Conservation (phyloP, 2,113 vertebrate genomes). For the Sakesphorus luctuosus region DNA sequence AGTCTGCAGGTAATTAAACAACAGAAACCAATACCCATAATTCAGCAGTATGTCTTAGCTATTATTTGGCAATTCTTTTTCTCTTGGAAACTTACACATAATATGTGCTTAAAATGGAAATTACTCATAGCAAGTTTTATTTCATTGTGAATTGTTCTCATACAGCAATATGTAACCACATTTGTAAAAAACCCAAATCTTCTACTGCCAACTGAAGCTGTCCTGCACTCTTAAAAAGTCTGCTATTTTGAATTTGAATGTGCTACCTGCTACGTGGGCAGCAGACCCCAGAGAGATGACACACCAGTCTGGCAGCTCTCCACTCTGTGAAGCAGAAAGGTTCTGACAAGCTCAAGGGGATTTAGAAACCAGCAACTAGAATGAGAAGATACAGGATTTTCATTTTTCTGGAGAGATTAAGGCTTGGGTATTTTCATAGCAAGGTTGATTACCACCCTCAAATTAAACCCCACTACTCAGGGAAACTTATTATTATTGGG, state of each 20-base stretch:
- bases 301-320: not conserved
- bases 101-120: slow-evolving; percentile 2
- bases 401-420: not conserved
- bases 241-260: slow-evolving; percentile 19
- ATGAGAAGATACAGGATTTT: not conserved
- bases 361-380: slow-evolving; percentile 1
- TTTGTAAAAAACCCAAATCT: not conserved
- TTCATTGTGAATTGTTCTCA: slow-evolving; percentile 24
- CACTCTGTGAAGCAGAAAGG: not conserved
- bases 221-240: not conserved
- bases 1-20: slow-evolving; percentile 32
- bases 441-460: not conserved
- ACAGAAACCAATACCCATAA: slow-evolving; percentile 5
- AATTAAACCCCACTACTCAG: not conserved
- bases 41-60: not conserved
- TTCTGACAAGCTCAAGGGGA: not conserved
- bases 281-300: not conserved
- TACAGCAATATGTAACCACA: not conserved
- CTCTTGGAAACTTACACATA: not conserved
- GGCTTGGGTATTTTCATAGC: not conserved
- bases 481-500: not conserved
- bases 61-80: slow-evolving; percentile 18
- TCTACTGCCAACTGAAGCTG: not conserved
- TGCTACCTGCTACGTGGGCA: not conserved
- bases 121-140: not conserved